A percentile compares a stretch with the other conserved stretches of the same genome.
phyloP scores from a whole-genome alignment of 2,113 vertebrate genomes.

The Rhea americana region DNA sequence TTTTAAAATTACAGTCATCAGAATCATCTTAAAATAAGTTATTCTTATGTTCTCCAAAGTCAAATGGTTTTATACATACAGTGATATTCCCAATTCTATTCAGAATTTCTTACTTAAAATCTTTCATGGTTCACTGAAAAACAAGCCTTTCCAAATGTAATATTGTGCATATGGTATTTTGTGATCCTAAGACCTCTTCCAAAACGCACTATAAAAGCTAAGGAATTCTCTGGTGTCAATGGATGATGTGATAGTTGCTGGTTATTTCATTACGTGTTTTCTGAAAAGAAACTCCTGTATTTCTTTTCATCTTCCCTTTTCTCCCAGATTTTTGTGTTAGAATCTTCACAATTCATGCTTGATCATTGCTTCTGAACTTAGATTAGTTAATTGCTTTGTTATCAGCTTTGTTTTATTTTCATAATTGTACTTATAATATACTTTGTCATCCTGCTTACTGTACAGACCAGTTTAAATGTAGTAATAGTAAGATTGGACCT shows the following conservation, averaged over 20 bases:
- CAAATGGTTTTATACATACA: neutral
- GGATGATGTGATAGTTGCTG: neutral
- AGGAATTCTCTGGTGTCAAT: neutral
- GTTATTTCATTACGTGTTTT: neutral
- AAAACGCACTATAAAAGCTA: neutral
- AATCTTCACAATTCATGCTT: neutral
- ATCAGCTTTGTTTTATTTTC: neutral
- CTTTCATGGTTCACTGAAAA: neutral
- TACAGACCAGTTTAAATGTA: neutral
- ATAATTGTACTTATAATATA: neutral
- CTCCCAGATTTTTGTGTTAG: neutral
- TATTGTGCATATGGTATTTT: neutral
- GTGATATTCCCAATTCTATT: neutral
- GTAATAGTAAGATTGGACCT: neutral
- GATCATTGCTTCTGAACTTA: neutral
- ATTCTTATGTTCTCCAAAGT: neutral
- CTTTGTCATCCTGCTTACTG: neutral
- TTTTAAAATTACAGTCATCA: neutral
- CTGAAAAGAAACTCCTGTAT: neutral
- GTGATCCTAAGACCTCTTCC: neutral
- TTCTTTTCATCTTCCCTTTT: neutral
- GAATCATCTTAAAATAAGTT: neutral
- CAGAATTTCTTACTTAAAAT: accelerated
- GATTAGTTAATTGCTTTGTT: neutral
- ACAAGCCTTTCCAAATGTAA: neutral